Percentiles rank a stretch among this genome's conserved stretches.
phyloP scores from a whole-genome alignment of 2,113 vertebrate species.

The Syngnathus typhle region DNA sequence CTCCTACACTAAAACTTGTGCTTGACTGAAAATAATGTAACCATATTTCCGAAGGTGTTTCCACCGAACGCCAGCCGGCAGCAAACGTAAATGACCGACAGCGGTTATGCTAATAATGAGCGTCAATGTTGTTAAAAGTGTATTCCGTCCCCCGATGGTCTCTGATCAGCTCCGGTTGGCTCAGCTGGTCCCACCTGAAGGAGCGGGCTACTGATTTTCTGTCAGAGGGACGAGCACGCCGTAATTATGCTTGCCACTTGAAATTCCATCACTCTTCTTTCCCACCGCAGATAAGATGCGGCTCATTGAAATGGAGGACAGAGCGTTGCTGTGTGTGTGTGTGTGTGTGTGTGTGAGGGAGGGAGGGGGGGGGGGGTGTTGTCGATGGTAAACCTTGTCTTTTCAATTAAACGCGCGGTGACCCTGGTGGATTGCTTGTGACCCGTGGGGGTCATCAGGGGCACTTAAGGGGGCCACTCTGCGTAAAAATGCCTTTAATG shows the following conservation, averaged over 20 bases:
- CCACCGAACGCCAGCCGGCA: slow-evolving; percentile 43
- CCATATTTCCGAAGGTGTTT: slow-evolving; percentile 19
- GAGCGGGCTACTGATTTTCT: slow-evolving; percentile 69
- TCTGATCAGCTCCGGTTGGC: slow-evolving; percentile 65
- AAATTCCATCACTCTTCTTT: slow-evolving; percentile 65
- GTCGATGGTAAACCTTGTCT: slow-evolving; percentile 60
- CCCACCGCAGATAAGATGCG: slow-evolving; percentile 57
- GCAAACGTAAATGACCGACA: slow-evolving; percentile 30
- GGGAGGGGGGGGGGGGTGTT: slow-evolving; percentile 35
- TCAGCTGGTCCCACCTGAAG: slow-evolving; percentile 62
- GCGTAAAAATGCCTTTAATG: slow-evolving; percentile 57
- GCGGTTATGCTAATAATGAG: slow-evolving; percentile 45
- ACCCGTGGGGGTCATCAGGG: slow-evolving; percentile 63
- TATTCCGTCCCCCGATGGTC: slow-evolving; percentile 59
- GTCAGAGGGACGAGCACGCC: slow-evolving; percentile 61
- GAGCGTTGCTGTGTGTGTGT: slow-evolving; percentile 23
- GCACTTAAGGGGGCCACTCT: slow-evolving; percentile 56
- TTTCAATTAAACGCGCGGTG: slow-evolving; percentile 69
- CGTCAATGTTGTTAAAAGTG: slow-evolving; percentile 60
- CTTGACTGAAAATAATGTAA: background rate
- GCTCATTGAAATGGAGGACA: slow-evolving; percentile 69
- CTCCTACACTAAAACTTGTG: background rate
- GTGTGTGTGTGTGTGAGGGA: too few species aligned
- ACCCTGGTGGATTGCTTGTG: slow-evolving; percentile 66
- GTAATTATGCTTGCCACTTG: slow-evolving; percentile 70